Evolutionary conservation across 2,797 vertebrate genomes (phyloP), one percentile per base, ranked within the genome.

Genomic region (Diglossa cyanea): DNA sequence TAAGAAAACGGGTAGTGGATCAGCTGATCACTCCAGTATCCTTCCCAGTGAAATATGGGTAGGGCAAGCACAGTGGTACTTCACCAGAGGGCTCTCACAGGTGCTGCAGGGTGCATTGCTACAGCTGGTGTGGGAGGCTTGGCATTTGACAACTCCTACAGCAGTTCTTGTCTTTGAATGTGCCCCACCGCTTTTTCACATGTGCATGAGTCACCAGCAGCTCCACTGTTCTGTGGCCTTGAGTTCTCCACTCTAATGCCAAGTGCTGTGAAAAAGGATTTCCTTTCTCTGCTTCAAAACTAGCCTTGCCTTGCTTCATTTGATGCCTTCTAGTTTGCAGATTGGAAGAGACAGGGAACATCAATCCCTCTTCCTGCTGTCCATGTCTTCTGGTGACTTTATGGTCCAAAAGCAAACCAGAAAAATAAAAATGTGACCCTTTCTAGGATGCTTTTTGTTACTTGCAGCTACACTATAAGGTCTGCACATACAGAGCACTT

Each of bases 1-100:
- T 9, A 84, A 35, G 26, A 54, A 71, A 91, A 68, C 9, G 40
- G 7, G 3, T 12, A 14, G 12, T 15, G 35, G n/a, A 62, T 74
- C 26, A 61, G 30, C 31, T 28, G 40, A 42, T 47, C 16, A 12
- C n/a, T 47, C 30, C 31, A 33, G 12, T 8, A 54, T 26, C 15
- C 13, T 80, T 16, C 13, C 15, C 17, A 19, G 0, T 4, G 5
- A 70, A 68, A 30, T 6, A 57, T 2, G 13, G 26, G 14, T 10
- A n/a, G 9, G 28, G 40, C 8, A 47, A 47, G 33, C 4, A 4
- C 3, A 0, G 23, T 47, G 17, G 7, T 51, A 5, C n/a, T 58
- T 67, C 35, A 8, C 6, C 14, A 26, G 45, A 44, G 54, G 2
- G 5, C 33, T 80, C 65, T 72, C 33, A 54, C 20, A 67, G 33